Percentiles rank a stretch among this genome's conserved stretches.
Conservation (phyloP, 2,797 vertebrate genomes). For the Morus bassanus region DNA sequence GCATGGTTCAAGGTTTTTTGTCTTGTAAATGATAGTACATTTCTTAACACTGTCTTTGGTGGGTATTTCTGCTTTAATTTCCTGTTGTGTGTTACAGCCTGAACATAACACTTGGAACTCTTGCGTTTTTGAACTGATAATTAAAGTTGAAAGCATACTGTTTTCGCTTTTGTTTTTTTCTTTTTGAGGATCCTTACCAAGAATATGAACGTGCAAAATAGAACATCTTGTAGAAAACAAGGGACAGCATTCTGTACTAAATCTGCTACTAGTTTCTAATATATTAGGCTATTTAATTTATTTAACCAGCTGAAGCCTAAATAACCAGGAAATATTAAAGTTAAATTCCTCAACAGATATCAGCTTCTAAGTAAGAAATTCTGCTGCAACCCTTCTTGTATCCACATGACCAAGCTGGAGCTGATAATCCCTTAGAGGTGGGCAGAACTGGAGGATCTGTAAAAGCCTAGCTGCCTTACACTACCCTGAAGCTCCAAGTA, state of each 20-base stretch:
- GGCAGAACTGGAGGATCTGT: background rate
- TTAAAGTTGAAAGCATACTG: background rate
- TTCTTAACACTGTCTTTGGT: background rate
- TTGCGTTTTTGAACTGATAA: conserved; percentile 5
- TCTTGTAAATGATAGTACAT: conserved; percentile 14
- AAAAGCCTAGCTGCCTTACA: background rate
- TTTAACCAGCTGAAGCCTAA: background rate
- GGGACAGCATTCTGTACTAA: background rate
- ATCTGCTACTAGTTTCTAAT: background rate
- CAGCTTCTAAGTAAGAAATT: background rate
- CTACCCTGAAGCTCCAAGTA: background rate
- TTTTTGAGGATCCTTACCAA: background rate
- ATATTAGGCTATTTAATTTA: background rate
- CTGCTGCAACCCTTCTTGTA: background rate
- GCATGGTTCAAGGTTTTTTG: background rate
- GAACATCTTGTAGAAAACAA: background rate
- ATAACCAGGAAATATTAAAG: background rate
- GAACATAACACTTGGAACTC: background rate
- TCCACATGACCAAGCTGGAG: background rate
- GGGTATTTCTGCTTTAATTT: background rate
- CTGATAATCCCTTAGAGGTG: background rate
- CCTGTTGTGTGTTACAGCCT: background rate
- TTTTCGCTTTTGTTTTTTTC: background rate
- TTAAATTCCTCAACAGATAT: background rate
- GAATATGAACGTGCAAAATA: background rate